Conservation (phyloP, 2,113 vertebrate species). For the Scomber scombrus region DNA sequence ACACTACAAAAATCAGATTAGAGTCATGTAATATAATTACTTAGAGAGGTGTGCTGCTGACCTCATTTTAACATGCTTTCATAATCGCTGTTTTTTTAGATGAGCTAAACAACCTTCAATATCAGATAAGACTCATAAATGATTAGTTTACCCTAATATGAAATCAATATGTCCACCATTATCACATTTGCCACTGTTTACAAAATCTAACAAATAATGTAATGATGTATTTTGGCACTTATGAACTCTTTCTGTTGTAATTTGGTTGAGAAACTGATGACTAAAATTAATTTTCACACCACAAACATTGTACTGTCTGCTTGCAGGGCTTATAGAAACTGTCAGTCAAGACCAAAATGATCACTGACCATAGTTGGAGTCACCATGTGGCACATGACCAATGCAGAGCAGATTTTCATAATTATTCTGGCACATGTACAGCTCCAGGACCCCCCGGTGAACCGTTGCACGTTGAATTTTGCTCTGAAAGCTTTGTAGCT, state of each 20-base stretch:
- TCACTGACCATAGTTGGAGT: background rate
- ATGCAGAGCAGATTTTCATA: background rate
- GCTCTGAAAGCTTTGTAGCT: background rate
- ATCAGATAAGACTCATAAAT: no score
- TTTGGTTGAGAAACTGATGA: no score
- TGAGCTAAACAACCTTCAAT: background rate
- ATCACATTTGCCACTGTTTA: no score
- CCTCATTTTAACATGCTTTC: background rate
- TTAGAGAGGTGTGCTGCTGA: background rate
- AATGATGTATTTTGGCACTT: no score
- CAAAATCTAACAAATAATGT: no score
- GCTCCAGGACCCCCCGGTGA: background rate
- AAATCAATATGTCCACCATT: no score
- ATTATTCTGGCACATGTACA: background rate
- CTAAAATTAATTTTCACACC: background rate
- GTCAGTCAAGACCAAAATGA: background rate
- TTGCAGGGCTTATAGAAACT: background rate
- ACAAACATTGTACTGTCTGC: background rate
- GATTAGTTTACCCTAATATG: no score
- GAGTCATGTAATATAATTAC: background rate
- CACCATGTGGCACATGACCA: background rate
- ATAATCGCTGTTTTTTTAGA: background rate
- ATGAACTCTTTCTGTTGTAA: no score
- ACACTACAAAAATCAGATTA: background rate
- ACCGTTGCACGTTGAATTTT: background rate